Evolutionary conservation across 2,113 vertebrate species (phyloP).

Genomic region (Pycnonotus jocosus): DNA sequence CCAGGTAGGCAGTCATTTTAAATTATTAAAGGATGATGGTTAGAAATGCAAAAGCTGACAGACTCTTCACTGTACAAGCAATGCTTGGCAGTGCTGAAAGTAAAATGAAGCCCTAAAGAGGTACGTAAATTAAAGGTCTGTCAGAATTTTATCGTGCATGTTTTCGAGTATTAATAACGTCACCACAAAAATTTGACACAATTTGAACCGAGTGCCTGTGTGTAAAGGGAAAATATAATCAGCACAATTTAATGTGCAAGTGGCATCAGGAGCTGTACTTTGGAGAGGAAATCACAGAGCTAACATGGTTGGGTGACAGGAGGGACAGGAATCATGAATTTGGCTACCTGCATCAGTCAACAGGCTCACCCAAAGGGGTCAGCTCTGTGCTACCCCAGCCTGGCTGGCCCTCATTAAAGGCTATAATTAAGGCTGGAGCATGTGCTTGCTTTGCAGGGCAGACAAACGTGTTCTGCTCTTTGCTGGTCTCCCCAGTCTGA

Average conservation of each 20-base stretch:
- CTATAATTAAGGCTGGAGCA: neutral
- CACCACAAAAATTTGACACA: neutral
- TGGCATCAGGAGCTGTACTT: neutral
- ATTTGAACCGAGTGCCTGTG: neutral
- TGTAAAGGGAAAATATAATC: neutral
- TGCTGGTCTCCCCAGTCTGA: neutral
- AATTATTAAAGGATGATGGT: neutral
- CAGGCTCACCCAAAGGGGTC: neutral
- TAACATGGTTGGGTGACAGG: neutral
- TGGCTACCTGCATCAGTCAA: neutral
- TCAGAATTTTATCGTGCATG: neutral
- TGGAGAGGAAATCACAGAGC: neutral
- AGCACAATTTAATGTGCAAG: neutral
- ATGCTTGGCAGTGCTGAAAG: neutral
- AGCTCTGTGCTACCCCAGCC: neutral
- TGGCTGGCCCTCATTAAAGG: neutral
- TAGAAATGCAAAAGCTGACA: slow-evolving; percentile 7
- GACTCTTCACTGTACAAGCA: neutral
- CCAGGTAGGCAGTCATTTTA: neutral
- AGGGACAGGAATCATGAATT: neutral
- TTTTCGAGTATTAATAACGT: slow-evolving; percentile 18
- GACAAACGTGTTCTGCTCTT: neutral
- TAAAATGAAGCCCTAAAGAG: neutral
- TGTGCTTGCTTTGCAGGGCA: neutral
- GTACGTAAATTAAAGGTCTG: slow-evolving; percentile 6